phyloP scores from a whole-genome alignment of 1,140 invertebrate genomes.

The Saxidomus purpurata region DNA sequence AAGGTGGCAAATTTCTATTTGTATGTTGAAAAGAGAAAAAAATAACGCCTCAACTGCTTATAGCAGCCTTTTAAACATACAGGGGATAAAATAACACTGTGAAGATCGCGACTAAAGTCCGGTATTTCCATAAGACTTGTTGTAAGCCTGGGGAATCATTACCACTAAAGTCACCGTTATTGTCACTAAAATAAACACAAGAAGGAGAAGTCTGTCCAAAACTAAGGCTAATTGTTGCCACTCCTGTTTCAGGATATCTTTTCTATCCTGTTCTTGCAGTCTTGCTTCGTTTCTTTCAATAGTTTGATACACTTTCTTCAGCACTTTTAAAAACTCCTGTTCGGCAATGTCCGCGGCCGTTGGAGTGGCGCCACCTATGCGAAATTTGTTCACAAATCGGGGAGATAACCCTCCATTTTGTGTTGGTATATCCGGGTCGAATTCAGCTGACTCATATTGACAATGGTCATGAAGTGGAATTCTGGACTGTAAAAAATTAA shows the following conservation, averaged over 20 bases:
- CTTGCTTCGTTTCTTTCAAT: slow-evolving; percentile 91
- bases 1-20: too few relatives aligned
- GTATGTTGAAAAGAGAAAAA: too few relatives aligned
- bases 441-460: slow-evolving; percentile 75
- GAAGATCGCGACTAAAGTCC: too few relatives aligned
- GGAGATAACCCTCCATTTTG: slow-evolving; percentile 84
- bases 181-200: slow-evolving; percentile 90
- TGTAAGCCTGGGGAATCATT: slow-evolving; percentile 75
- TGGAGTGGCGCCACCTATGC: slow-evolving; percentile 22
- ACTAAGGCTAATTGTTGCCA: slow-evolving; percentile 94
- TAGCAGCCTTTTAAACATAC: too few relatives aligned
- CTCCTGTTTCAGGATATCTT: slow-evolving; percentile 90
- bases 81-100: too few relatives aligned
- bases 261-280: slow-evolving; percentile 90
- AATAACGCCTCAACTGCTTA: too few relatives aligned
- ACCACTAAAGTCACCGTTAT: slow-evolving; percentile 81
- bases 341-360: slow-evolving; percentile 87
- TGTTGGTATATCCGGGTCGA: slow-evolving; percentile 58
- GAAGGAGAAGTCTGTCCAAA: slow-evolving; percentile 89
- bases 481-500: slow-evolving; percentile 20
- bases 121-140: background rate
- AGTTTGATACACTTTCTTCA: slow-evolving; percentile 90
- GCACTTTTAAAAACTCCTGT: slow-evolving; percentile 89
- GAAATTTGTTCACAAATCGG: slow-evolving; percentile 75
- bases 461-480: slow-evolving; percentile 81